Evolutionary conservation across 2,113 vertebrate species (phyloP), one percentile per base, ranked within the genome.

Genomic region (Scomber colias): DNA sequence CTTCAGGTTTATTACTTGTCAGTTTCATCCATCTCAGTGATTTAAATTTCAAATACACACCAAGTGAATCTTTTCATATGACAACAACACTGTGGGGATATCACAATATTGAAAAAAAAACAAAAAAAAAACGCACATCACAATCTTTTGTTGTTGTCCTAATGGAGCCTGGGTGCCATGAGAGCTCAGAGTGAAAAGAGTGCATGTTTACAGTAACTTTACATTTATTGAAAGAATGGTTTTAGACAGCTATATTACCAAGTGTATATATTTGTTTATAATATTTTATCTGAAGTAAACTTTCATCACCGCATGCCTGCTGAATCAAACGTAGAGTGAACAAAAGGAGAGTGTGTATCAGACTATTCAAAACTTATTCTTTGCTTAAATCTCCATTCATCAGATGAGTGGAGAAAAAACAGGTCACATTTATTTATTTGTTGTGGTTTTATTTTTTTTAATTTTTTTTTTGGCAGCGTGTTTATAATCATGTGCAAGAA

Each of bases 141-240:
- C 54, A 4, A 64, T 69, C 64, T 59, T 68, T 76, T 15, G 8
- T 40, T 40, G 35, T 40, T 40, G 35, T 40, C 11, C 8, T 21
- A 10, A 19, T 75, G 91, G 91, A 84, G 84, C 81, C 86, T 82
- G 90, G 92, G 86, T 19, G 77, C 76, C 45, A 11, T 17, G 74
- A 71, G 65, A 66, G 24, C 88, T 90, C 86, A 48, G 89, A 87
- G 86, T 16, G 71, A 77, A 70, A 87, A 79, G 91, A 91, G 93
- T 93, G 94, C 93, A 94, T 94, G 94, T 94, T 95, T 94, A 94
- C 94, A 94, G 79, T 87, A 87, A 80, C 73, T 91, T 83, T 91
- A 91, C 85, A 87, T 87, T 91, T 88, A 93, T 57, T 57, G 76
- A 88, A 66, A 70, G 77, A 84, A 89, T 89, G 75, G 79, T 93